Percentiles rank a stretch among this genome's conserved stretches.
These are phyloP conservation scores for Tenthredo mesomela DNA, from an alignment of 2,888 invertebrate species.

Conservation along the genomic window DNA sequence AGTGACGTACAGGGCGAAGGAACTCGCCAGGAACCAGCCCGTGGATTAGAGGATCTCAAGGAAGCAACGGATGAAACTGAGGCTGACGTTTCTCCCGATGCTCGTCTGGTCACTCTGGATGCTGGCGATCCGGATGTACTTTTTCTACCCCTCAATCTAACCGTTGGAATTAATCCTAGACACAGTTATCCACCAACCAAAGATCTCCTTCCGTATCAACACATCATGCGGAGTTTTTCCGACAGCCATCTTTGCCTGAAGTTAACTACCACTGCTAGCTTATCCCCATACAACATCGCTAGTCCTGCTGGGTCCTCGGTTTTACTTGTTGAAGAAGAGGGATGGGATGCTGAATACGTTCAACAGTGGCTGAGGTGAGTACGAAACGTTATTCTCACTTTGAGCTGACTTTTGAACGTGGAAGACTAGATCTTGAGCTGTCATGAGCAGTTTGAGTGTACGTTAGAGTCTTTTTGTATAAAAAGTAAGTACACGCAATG, in stretches of 20 bases:
- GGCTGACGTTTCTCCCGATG: conserved; percentile 78
- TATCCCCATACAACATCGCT: conserved; percentile 69
- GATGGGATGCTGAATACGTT: conserved; percentile 86
- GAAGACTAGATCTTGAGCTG: not conserved
- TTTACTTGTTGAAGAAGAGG: conserved; percentile 73
- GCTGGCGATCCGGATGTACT: conserved; percentile 84
- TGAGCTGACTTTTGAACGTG: not conserved
- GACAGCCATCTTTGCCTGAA: conserved; percentile 88
- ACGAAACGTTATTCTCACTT: not conserved
- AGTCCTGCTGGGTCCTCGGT: conserved; percentile 71
- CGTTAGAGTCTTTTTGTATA: not conserved
- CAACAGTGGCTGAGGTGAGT: conserved; percentile 84
- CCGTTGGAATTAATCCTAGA: conserved; percentile 82
- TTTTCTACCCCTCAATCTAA: conserved; percentile 85
- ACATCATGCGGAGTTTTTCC: conserved; percentile 87
- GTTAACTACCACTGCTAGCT: conserved; percentile 79
- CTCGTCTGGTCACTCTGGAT: conserved; percentile 81
- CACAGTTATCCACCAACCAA: conserved; percentile 88
- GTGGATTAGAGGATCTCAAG: conserved; percentile 86
- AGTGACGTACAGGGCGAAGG: conserved; percentile 89
- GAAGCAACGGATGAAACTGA: conserved; percentile 88
- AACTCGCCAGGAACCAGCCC: conserved; percentile 80
- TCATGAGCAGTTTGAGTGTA: not conserved
- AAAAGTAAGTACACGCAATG: not conserved
- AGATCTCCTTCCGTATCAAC: conserved; percentile 86